Conservation (phyloP, 2,113 vertebrate species). For the Hemibates koningsi region DNA sequence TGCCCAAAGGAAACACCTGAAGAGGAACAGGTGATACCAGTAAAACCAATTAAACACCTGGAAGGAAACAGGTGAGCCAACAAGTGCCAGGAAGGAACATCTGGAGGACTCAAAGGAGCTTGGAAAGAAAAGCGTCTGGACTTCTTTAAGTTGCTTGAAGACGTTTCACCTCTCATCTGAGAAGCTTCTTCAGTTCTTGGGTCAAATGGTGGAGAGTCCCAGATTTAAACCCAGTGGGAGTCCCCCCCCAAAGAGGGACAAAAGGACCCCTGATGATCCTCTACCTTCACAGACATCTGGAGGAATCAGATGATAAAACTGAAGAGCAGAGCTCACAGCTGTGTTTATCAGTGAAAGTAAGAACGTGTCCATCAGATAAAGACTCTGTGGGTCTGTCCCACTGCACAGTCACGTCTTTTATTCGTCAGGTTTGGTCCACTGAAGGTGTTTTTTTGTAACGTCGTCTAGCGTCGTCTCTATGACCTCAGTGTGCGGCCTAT, state of each 20-base stretch:
- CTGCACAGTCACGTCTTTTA: background rate
- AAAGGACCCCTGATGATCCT: background rate
- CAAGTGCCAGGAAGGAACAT: background rate
- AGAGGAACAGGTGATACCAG: background rate
- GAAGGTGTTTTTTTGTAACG: background rate
- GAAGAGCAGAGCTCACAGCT: background rate
- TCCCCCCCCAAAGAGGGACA: rapidly evolving
- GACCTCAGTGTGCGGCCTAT: background rate
- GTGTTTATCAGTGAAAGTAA: background rate
- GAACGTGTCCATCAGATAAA: background rate
- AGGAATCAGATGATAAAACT: background rate
- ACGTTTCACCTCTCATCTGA: background rate
- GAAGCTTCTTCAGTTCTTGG: background rate
- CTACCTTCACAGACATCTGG: background rate
- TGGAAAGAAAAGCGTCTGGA: rapidly evolving
- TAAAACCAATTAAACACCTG: background rate
- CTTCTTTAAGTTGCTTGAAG: background rate
- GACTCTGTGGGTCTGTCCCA: rapidly evolving
- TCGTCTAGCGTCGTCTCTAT: background rate
- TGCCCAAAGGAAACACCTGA: background rate
- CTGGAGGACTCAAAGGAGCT: background rate
- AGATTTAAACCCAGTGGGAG: background rate
- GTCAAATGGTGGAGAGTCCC: background rate
- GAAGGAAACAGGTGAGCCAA: background rate
- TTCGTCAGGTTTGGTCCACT: background rate